Base-by-base conservation (phyloP, 2,113 vertebrate species). In the Colossoma macropomum region DNA sequence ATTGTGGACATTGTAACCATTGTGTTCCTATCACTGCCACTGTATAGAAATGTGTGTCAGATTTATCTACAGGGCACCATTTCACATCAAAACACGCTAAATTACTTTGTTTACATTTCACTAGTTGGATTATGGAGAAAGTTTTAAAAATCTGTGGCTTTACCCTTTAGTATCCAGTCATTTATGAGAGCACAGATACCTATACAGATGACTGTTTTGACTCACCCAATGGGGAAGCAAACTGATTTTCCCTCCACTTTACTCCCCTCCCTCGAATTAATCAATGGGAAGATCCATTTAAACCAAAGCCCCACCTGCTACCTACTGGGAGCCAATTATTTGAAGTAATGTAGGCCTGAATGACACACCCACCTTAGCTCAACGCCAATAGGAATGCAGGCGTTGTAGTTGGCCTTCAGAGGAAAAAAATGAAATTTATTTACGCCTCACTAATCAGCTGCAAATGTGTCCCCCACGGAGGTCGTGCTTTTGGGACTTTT, bases 231-330 rank as follows among this genome's bases (percentile, higher is more conserved):
- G 63, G 72, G 80, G 89, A 78, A 88, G 86, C 89, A 89, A 93
- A 90, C 70, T n/a, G n/a, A 45, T 72, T 90, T 92, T 93, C 92
- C 92, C 92, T 93, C 92, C 90, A 91, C 90, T 92, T 91, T 90
- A 86, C 86, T 90, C 86, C 86, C 88, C 90, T 92, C 87, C 86
- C 89, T 92, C 89, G 90, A 91, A 90, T 45, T n/a, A 41, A 84
- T 90, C 86, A 50, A 66, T 71, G 84, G 81, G 72, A 87, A 80
- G 86, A 75, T 84, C 88, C 88, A 87, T 92, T 94, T 92, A 86
- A 94, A 93, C 90, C 86, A 84, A 92, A 88, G 91, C 91, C 90
- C 91, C 92, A 91, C 94, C 92, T 90, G 89, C 89, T 87, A 84
- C 54, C 79, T 45, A 13, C 17, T 73, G 12, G 34, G 52, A 86